A percentile compares a stretch with the other conserved stretches of the same genome.
These are phyloP conservation scores for Hippocampus abdominalis DNA, from an alignment of 2,113 vertebrate species.

Conservation along the genomic window DNA sequence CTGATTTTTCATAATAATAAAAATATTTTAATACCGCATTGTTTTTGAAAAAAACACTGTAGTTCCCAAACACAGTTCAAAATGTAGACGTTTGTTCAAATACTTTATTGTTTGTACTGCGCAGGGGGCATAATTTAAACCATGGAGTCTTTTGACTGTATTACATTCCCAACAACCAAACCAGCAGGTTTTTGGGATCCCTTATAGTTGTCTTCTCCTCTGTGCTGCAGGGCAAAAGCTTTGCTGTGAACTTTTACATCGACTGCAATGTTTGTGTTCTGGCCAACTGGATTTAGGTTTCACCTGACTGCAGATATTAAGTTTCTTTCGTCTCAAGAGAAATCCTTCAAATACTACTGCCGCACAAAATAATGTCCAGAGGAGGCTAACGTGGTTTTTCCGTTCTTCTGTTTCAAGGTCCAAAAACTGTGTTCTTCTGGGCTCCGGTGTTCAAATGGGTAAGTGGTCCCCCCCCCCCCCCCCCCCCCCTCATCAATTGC, in stretches of 20 bases:
- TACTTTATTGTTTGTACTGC: not conserved
- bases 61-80: not conserved
- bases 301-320: not conserved
- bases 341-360: not conserved
- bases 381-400: not conserved
- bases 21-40: too few relatives aligned
- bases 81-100: too few relatives aligned
- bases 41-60: too few relatives aligned
- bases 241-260: not conserved
- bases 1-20: too few relatives aligned
- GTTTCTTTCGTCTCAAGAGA: not conserved
- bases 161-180: not conserved
- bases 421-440: slow-evolving; percentile 98
- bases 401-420: slow-evolving; percentile 72
- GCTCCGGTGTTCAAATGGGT: slow-evolving; percentile 99
- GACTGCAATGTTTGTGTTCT: not conserved
- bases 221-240: not conserved
- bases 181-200: slow-evolving; percentile 1
- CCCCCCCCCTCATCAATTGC: not conserved
- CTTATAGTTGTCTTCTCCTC: not conserved
- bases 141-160: not conserved
- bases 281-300: not conserved
- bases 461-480: slow-evolving; percentile 54
- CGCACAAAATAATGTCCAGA: not conserved
- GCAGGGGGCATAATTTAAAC: not conserved